Evolutionary conservation across 2,888 invertebrate genomes (phyloP), one percentile per base, ranked within the genome.

Genomic region (Bibio marci): DNA sequence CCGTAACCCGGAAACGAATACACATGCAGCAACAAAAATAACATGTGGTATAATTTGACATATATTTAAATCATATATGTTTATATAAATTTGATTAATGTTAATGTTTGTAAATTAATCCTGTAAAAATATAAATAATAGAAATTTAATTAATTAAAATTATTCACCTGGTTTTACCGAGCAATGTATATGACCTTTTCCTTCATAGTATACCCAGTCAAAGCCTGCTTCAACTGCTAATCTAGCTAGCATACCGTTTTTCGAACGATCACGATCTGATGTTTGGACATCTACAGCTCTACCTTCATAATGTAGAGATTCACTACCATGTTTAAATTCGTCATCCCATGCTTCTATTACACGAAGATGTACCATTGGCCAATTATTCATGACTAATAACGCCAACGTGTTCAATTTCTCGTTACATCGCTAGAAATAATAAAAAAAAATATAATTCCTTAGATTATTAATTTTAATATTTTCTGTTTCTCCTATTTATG

Each of bases 201-300:
- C 86, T 64, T 92, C 91, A 60, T 92, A 95, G 68, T 85, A 91
- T 45, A 95, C 95, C 92, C 92, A 95, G 69, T 95, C 94, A 71
- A 95, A 95, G 53, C 94, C 94, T 19, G 94, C 92, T 62, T 94
- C 91, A 43, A 91, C 88, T 1, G 95, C 95, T 41, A 95, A 71
- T 44, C 94, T 68, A 34, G 94, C 95, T 54, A 95, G 69, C 88
- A 94, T 88, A 48, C 94, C 94, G 64, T 91, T 85, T 67, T 94
- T 94, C 60, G 85, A 74, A 43, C 82, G 72, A 65, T 94, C 91
- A 40, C 86, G 71, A 69, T 94, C 94, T 48, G 86, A 85, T 50
- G 94, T 94, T 46, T 90, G 88, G 53, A 95, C 79, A 69, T 94
- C 94, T 45, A 95, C 92, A 10, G 94, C 94, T 18, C 94, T 71